Evolutionary conservation across 2,888 invertebrate species (phyloP).

Genomic region (Chloromyia formosa): DNA sequence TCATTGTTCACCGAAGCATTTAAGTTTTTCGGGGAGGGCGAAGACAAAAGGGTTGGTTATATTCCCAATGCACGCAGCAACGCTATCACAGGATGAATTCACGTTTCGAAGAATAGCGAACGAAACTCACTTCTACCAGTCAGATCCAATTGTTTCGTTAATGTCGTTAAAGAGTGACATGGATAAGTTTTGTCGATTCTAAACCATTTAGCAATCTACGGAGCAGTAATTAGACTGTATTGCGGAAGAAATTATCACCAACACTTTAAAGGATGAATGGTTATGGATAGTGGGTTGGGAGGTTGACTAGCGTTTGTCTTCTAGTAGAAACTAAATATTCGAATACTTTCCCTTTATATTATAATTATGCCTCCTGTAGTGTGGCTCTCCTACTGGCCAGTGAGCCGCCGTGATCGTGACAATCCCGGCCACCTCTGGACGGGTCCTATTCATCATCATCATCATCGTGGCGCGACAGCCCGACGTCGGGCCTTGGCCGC

Average conservation of each 20-base stretch:
- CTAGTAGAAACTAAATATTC: too few relatives aligned
- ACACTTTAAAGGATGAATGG: not conserved
- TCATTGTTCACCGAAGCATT: slow-evolving; percentile 33
- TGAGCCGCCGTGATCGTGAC: too few relatives aligned
- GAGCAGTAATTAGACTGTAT: slow-evolving; percentile 23
- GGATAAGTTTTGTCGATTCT: slow-evolving; percentile 37
- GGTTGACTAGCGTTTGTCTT: too few relatives aligned
- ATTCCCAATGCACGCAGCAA: slow-evolving; percentile 20
- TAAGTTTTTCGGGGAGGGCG: not conserved
- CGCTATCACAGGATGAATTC: too few relatives aligned
- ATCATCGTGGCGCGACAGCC: too few relatives aligned
- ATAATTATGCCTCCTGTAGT: too few relatives aligned
- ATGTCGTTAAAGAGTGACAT: slow-evolving; percentile 15
- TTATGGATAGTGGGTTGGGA: too few relatives aligned
- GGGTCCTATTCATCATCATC: too few relatives aligned
- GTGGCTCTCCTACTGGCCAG: too few relatives aligned
- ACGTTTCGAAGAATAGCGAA: not conserved
- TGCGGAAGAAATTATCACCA: slow-evolving; percentile 15
- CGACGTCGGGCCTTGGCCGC: too few relatives aligned
- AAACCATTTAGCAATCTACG: slow-evolving; percentile 38
- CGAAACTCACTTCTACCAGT: slow-evolving; percentile 6
- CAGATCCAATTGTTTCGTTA: slow-evolving; percentile 39
- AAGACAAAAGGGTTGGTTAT: slow-evolving; percentile 22
- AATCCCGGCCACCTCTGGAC: too few relatives aligned
- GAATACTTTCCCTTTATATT: too few relatives aligned